Evolutionary conservation across 1,140 invertebrate species (phyloP).

Genomic region (Ericerus pela): DNA sequence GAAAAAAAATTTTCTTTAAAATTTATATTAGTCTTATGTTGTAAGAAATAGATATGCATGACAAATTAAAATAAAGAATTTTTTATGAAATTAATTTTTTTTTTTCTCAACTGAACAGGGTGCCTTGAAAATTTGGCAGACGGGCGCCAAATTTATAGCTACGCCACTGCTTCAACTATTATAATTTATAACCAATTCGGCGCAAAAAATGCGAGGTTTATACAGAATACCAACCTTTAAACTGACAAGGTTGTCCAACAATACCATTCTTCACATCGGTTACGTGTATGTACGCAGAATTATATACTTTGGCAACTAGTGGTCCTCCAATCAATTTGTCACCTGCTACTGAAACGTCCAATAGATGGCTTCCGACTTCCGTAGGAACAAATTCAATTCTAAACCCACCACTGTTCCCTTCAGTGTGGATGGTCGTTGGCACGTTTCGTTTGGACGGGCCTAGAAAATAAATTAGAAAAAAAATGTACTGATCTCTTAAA

Average conservation of each 20-base stretch:
- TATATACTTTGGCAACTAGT: conserved; percentile 81
- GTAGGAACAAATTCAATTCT: conserved; percentile 77
- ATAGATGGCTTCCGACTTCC: conserved; percentile 79
- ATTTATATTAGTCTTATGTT: too few relatives aligned
- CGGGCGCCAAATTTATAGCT: too few relatives aligned
- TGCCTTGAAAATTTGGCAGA: too few relatives aligned
- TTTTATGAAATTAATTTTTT: too few relatives aligned
- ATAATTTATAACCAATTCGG: too few relatives aligned
- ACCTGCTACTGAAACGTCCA: conserved; percentile 72
- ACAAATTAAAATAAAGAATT: too few relatives aligned
- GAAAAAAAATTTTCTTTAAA: too few relatives aligned
- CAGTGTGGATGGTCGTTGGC: conserved; percentile 50
- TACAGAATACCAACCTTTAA: too few relatives aligned
- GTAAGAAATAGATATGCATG: too few relatives aligned
- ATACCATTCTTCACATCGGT: conserved; percentile 72
- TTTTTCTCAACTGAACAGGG: too few relatives aligned
- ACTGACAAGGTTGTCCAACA: conserved; percentile 82
- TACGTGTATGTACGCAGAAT: conserved; percentile 77
- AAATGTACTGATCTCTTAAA: background rate
- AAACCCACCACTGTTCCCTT: conserved; percentile 59
- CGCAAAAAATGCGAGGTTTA: too few relatives aligned
- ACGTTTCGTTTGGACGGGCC: conserved; percentile 54
- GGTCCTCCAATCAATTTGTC: conserved; percentile 73
- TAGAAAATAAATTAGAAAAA: conserved; percentile 20
- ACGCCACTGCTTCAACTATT: too few relatives aligned